Evolutionary conservation across 2,888 invertebrate species (phyloP).

Genomic region (Caenorhabditis sinica): DNA sequence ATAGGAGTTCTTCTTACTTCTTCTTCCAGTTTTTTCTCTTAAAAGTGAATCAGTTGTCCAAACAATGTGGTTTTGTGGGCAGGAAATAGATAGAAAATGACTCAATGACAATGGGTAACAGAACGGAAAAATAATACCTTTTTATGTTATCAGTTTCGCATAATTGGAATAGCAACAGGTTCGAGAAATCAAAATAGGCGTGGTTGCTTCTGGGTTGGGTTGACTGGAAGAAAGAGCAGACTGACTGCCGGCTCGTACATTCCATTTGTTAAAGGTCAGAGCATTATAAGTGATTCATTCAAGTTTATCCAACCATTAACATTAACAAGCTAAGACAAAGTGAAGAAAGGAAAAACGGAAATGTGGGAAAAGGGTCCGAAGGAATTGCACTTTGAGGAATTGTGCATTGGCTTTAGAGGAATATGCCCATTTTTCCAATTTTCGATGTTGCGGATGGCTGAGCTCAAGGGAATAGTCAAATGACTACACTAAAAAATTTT

Average conservation of each 20-base stretch:
- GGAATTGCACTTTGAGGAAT: constrained; percentile 39
- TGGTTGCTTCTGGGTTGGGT: constrained; percentile 28
- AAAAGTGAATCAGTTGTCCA: constrained; percentile 47
- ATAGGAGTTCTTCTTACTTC: constrained; percentile 7
- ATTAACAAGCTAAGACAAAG: constrained; percentile 44
- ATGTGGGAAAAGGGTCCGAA: constrained; percentile 36
- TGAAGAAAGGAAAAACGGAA: constrained; percentile 28
- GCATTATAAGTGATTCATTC: constrained; percentile 38
- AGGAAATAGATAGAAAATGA: constrained; percentile 40
- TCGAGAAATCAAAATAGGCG: constrained; percentile 47
- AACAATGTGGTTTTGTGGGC: constrained; percentile 34
- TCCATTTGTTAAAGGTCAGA: constrained; percentile 45
- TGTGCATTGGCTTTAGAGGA: constrained; percentile 20
- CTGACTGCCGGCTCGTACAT: constrained; percentile 19
- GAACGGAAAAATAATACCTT: background rate
- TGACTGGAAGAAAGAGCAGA: background rate
- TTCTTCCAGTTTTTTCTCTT: constrained; percentile 33
- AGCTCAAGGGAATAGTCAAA: background rate
- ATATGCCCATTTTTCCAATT: constrained; percentile 42
- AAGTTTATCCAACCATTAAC: constrained; percentile 41
- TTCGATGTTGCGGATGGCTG: constrained; percentile 15
- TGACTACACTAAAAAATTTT: background rate
- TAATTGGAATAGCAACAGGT: constrained; percentile 30
- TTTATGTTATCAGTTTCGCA: constrained; percentile 45
- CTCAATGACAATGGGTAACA: constrained; percentile 31